These are phyloP conservation scores for Melanerpes aurifrons DNA, from an alignment of 2,113 vertebrate species.

Conservation along the genomic window DNA sequence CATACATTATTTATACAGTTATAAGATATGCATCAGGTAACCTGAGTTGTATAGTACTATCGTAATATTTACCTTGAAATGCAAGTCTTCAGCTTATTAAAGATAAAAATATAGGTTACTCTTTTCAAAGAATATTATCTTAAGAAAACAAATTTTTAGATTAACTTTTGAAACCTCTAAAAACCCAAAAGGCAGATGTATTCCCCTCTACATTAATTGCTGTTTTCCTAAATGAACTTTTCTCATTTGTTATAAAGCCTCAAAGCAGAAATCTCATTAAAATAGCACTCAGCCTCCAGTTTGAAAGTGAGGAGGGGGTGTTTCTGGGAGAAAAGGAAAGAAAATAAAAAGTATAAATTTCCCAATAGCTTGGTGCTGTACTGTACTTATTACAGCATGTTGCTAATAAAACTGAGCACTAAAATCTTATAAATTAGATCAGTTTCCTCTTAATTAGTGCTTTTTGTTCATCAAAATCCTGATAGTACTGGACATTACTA, in stretches of 20 bases:
- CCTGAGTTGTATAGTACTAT: not conserved
- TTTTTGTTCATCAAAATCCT: not conserved
- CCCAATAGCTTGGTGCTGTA: not conserved
- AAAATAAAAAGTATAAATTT: not conserved
- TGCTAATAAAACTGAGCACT: not conserved
- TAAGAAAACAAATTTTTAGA: slow-evolving; percentile 16
- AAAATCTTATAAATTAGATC: not conserved
- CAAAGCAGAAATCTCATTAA: slow-evolving; percentile 12
- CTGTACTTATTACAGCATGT: not conserved
- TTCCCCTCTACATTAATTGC: not conserved
- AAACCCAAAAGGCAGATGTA: not conserved
- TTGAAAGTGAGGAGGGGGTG: not conserved
- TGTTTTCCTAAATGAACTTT: slow-evolving; percentile 20
- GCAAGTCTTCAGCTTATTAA: slow-evolving; percentile 32
- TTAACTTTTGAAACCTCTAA: slow-evolving; percentile 21
- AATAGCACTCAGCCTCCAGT: not conserved
- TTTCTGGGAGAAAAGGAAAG: not conserved
- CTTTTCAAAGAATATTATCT: not conserved
- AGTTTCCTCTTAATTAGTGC: not conserved
- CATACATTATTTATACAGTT: slow-evolving; percentile 43
- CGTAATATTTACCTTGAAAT: slow-evolving; percentile 46
- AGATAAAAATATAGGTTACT: not conserved
- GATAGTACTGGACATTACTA: not conserved
- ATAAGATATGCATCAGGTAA: not conserved
- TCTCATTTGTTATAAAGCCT: slow-evolving; percentile 1